Evolutionary conservation across 2,888 invertebrate species (phyloP).

Genomic region (Suillia variegata): DNA sequence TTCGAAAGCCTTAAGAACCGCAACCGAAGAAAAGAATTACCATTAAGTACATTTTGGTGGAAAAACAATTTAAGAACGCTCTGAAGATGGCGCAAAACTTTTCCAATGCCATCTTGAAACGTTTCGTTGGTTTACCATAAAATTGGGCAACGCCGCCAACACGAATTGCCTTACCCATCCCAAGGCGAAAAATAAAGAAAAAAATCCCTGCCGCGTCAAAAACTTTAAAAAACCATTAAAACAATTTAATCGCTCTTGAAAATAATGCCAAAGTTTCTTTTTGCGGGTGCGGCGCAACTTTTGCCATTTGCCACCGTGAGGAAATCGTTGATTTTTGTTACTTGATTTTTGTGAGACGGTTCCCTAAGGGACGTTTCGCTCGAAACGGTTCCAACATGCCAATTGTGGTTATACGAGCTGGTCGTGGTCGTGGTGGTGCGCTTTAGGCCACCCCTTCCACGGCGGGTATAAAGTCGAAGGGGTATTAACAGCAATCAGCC

Average conservation of each 20-base stretch:
- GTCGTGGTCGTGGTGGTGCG: neutral
- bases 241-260: constrained; percentile 61
- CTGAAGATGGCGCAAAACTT: constrained; percentile 23
- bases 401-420: constrained; percentile 3
- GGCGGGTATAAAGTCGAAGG: neutral
- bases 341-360: constrained; percentile 34
- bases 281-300: constrained; percentile 17
- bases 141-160: neutral
- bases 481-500: neutral
- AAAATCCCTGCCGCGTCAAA: constrained; percentile 33
- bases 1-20: too few species aligned
- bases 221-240: constrained; percentile 57
- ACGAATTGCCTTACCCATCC: neutral
- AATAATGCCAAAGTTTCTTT: constrained; percentile 41
- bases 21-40: constrained; percentile 17
- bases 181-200: constrained; percentile 2
- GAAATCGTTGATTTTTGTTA: constrained; percentile 54
- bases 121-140: constrained; percentile 26
- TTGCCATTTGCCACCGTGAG: constrained; percentile 35
- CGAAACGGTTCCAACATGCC: constrained; percentile 29
- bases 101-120: constrained; percentile 32
- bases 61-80: constrained; percentile 32
- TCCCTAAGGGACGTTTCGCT: constrained; percentile 39
- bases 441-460: neutral
- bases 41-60: constrained; percentile 24